Evolutionary conservation across 2,888 invertebrate species (phyloP).

Genomic region (Entomobrya multifasciata): DNA sequence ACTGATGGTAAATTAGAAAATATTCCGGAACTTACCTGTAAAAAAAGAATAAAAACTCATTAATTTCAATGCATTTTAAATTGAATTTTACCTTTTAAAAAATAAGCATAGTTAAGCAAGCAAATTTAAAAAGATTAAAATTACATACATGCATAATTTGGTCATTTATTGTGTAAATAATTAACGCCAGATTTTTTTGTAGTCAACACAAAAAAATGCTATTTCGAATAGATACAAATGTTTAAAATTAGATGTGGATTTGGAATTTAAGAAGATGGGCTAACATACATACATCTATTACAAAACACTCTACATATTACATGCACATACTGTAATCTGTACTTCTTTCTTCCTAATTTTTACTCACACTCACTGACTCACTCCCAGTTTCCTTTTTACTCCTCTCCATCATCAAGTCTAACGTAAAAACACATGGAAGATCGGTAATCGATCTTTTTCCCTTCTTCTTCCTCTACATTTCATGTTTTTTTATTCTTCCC

Average conservation of each 20-base stretch:
- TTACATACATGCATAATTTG: not conserved
- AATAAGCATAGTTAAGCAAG: not conserved
- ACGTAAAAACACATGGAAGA: conserved; percentile 48
- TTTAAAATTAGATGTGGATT: too few relatives aligned
- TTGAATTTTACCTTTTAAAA: not conserved
- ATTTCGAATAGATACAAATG: too few relatives aligned
- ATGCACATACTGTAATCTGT: not conserved
- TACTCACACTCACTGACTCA: not conserved
- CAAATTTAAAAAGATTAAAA: not conserved
- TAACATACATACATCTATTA: not conserved
- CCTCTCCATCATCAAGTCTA: not conserved
- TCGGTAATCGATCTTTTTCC: conserved; percentile 68
- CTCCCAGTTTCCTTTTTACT: not conserved
- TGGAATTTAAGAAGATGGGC: too few relatives aligned
- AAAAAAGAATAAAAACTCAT: conserved; percentile 1
- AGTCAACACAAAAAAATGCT: too few relatives aligned
- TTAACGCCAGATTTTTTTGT: too few relatives aligned
- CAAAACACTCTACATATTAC: not conserved
- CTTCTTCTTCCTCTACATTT: not conserved
- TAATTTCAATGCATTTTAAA: not conserved
- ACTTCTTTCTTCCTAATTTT: not conserved
- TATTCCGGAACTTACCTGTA: not conserved
- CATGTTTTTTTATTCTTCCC: not conserved
- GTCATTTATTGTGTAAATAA: too few relatives aligned
- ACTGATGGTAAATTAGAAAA: not conserved